These are phyloP conservation scores for Deilephila porcellus DNA, from an alignment of 2,888 invertebrate genomes.

Conservation along the genomic window DNA sequence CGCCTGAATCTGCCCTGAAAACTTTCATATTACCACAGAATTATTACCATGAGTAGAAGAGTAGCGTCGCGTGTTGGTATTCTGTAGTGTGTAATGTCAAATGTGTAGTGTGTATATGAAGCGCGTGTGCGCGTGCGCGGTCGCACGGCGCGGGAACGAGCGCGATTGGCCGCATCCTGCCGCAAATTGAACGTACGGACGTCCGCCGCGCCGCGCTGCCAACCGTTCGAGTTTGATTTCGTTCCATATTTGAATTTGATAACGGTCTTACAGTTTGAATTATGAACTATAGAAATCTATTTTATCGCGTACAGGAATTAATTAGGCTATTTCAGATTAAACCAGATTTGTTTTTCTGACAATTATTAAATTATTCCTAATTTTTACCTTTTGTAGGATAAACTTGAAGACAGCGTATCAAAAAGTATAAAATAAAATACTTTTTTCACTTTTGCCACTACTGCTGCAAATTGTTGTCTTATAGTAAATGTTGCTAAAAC, in stretches of 20 bases:
- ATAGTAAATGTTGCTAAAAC: too few relatives aligned
- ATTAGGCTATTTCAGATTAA: too few relatives aligned
- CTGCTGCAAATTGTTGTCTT: too few relatives aligned
- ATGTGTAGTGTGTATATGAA: not conserved
- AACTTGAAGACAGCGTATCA: too few relatives aligned
- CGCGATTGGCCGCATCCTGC: conserved; percentile 75
- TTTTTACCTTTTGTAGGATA: too few relatives aligned
- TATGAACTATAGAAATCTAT: not conserved
- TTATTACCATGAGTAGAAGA: not conserved
- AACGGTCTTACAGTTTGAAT: conserved; percentile 11
- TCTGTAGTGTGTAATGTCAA: too few relatives aligned
- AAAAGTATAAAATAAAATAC: too few relatives aligned
- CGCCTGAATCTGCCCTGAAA: conserved; percentile 9
- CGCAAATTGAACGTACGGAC: conserved; percentile 61
- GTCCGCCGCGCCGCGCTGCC: conserved; percentile 67
- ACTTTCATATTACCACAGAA: not conserved
- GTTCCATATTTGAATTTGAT: conserved; percentile 28
- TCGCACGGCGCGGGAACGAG: conserved; percentile 61
- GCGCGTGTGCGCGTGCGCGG: conserved; percentile 36
- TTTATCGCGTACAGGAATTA: not conserved
- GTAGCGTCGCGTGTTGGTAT: not conserved
- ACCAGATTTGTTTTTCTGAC: too few relatives aligned
- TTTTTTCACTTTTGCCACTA: too few relatives aligned
- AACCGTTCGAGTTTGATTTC: conserved; percentile 22
- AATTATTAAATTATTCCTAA: too few relatives aligned